A percentile compares a stretch with the other conserved stretches of the same genome.
Evolutionary conservation across 2,888 invertebrate species (phyloP).

Genomic region (Amiota mariae): DNA sequence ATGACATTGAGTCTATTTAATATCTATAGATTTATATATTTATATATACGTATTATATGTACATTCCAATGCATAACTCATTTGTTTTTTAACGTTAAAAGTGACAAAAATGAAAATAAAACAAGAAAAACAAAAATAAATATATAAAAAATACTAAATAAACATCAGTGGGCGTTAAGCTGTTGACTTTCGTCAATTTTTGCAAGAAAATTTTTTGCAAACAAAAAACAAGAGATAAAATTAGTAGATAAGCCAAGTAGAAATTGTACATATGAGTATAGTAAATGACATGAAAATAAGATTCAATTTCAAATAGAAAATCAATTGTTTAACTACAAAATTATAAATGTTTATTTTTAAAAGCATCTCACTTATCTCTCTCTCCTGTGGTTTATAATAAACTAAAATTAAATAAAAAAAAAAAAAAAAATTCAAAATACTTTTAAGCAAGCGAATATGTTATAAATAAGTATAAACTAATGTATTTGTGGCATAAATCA

Average conservation of each 20-base stretch:
- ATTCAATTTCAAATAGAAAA: too few relatives aligned
- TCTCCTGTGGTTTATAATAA: too few relatives aligned
- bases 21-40: background rate
- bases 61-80: conserved; percentile 5
- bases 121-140: conserved; percentile 4
- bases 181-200: conserved; percentile 13
- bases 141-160: background rate
- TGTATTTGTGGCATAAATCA: conserved; percentile 20
- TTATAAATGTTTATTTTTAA: too few relatives aligned
- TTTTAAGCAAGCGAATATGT: background rate
- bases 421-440: too few relatives aligned
- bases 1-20: background rate
- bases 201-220: conserved; percentile 1
- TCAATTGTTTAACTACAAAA: too few relatives aligned
- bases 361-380: too few relatives aligned
- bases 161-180: background rate
- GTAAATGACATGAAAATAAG: too few relatives aligned
- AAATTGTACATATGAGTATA: too few relatives aligned
- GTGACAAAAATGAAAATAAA: background rate
- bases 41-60: conserved; percentile 6
- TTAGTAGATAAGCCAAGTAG: too few relatives aligned
- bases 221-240: background rate
- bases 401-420: too few relatives aligned
- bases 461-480: background rate
- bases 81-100: conserved; percentile 9